A percentile compares a stretch with the other conserved stretches of the same genome.
These are phyloP conservation scores for Scomber scombrus DNA, from an alignment of 2,113 vertebrate species.

Conservation along the genomic window DNA sequence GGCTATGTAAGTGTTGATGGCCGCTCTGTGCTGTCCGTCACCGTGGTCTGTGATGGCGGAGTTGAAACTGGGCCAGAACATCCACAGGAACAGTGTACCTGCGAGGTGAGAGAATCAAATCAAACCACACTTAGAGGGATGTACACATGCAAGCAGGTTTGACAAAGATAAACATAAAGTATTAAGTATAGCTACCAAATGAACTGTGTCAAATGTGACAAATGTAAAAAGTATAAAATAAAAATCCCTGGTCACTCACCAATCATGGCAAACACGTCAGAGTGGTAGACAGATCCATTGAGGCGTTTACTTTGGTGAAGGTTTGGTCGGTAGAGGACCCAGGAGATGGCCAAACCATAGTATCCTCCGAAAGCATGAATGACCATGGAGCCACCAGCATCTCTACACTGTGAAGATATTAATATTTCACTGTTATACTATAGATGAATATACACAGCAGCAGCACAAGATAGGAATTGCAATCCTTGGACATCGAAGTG, in stretches of 20 bases:
- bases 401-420: conserved; percentile 86
- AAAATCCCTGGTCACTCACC: conserved; percentile 81
- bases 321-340: conserved; percentile 92
- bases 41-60: conserved; percentile 90
- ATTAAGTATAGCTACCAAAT: neutral
- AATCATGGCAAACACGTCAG: conserved; percentile 96
- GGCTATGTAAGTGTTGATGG: conserved; percentile 94
- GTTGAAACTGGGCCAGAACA: conserved; percentile 99
- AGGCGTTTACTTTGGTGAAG: conserved; percentile 89
- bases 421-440: neutral
- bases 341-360: conserved; percentile 93
- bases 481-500: neutral
- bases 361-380: conserved; percentile 96
- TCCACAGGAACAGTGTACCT: conserved; percentile 97
- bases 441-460: neutral
- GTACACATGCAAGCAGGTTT: neutral
- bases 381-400: conserved; percentile 96
- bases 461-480: neutral
- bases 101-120: conserved; percentile 17
- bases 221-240: neutral
- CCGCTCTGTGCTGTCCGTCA: conserved; percentile 92
- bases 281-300: conserved; percentile 89
- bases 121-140: neutral
- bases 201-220: neutral
- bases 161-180: neutral